Conservation (phyloP, 2,888 invertebrate species). For the Hydrotaea cyrtoneurina region DNA sequence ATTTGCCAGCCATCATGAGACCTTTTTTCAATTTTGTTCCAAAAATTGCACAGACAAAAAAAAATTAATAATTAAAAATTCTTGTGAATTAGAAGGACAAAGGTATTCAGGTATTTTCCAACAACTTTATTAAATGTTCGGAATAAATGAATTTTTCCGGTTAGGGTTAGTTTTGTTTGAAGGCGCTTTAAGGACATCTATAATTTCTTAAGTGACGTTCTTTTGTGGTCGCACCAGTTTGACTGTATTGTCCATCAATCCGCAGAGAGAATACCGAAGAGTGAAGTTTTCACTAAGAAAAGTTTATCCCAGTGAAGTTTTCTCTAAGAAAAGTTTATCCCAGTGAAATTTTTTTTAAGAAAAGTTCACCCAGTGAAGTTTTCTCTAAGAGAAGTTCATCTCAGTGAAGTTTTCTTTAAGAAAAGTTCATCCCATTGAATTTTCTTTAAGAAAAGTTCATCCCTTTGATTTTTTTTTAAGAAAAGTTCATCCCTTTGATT, state of each 20-base stretch:
- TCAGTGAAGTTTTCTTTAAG: not conserved
- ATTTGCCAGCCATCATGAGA: constrained; percentile 19
- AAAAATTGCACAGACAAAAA: not conserved
- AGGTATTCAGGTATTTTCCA: not conserved
- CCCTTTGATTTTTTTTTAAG: too few species aligned
- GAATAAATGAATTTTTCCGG: not conserved
- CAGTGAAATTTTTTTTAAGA: not conserved
- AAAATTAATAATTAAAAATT: constrained; percentile 14
- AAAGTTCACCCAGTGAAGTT: not conserved
- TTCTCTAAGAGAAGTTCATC: not conserved
- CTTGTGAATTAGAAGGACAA: not conserved
- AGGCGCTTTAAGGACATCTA: too few species aligned
- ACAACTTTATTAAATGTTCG: not conserved
- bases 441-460: too few species aligned
- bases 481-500: too few species aligned
- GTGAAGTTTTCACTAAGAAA: not conserved
- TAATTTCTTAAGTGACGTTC: too few species aligned
- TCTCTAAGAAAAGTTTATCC: not conserved
- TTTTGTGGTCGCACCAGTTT: too few species aligned
- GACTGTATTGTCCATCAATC: too few species aligned
- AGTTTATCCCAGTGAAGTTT: not conserved
- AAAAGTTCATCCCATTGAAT: too few species aligned
- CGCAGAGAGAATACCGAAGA: not conserved
- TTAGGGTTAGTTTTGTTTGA: too few species aligned
- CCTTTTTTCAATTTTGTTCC: constrained; percentile 9